Percentiles rank a stretch among this genome's conserved stretches.
Conservation (phyloP, 1,140 invertebrate genomes). For the Belonocnema kinseyi region DNA sequence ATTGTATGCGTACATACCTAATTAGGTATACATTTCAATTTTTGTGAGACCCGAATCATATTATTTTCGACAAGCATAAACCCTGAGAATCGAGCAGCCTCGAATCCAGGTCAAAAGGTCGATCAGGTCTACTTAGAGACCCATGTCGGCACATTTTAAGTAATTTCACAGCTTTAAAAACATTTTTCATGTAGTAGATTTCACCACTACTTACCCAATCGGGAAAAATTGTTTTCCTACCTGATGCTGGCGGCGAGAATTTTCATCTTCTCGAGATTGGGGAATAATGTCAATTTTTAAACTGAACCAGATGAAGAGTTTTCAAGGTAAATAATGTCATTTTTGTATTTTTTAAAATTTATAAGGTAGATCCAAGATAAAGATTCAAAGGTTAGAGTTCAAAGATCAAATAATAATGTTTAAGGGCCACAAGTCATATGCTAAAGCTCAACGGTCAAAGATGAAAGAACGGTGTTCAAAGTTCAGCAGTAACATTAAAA, state of each 20-base stretch:
- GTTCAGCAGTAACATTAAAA: too few species aligned
- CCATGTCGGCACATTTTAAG: too few species aligned
- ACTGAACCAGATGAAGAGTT: constrained; percentile 23
- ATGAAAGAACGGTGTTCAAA: too few species aligned
- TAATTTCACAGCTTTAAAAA: constrained; percentile 14
- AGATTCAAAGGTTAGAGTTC: too few species aligned
- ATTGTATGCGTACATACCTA: neutral
- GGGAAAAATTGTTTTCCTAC: neutral
- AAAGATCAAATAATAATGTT: too few species aligned
- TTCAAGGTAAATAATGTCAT: constrained; percentile 2
- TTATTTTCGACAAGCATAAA: neutral
- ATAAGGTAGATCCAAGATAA: too few species aligned
- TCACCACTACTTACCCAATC: constrained; percentile 9
- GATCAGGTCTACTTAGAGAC: neutral
- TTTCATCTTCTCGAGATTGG: constrained; percentile 21
- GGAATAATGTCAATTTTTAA: constrained; percentile 18
- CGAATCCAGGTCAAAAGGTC: neutral
- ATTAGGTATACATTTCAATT: too few species aligned
- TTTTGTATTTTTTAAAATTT: neutral
- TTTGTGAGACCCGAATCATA: too few species aligned
- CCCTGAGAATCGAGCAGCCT: neutral
- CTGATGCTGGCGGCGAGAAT: constrained; percentile 22
- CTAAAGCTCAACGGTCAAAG: too few species aligned
- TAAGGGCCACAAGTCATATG: too few species aligned
- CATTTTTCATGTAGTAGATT: constrained; percentile 28